These are phyloP conservation scores for Elanoides forficatus DNA, from an alignment of 2,113 vertebrate species.

Conservation along the genomic window DNA sequence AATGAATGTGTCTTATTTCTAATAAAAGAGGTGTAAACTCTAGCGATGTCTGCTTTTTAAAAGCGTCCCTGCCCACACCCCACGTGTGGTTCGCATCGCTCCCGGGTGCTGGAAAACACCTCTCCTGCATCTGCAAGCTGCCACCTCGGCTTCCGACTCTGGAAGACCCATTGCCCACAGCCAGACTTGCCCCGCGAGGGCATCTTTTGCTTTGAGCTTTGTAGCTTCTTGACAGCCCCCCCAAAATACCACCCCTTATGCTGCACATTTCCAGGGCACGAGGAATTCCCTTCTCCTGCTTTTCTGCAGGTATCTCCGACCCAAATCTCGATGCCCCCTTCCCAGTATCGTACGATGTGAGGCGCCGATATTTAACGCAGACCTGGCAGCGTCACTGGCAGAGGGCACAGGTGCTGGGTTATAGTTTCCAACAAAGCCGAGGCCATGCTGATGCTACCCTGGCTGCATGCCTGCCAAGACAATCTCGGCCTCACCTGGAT, in stretches of 20 bases:
- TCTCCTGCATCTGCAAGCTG: neutral
- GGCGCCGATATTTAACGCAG: neutral
- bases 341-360: rapidly evolving
- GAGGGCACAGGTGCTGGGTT: neutral
- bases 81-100: neutral
- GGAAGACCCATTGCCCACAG: rapidly evolving
- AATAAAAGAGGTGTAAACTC: slow-evolving; percentile 83
- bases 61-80: neutral
- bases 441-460: neutral
- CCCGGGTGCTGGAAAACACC: neutral
- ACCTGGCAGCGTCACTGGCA: neutral
- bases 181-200: rapidly evolving
- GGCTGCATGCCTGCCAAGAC: neutral
- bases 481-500: neutral
- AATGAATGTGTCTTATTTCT: slow-evolving; percentile 96
- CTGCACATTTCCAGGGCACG: rapidly evolving
- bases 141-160: neutral
- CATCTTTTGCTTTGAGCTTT: neutral
- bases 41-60: slow-evolving; percentile 40
- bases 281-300: neutral
- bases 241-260: rapidly evolving
- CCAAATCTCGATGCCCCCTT: neutral
- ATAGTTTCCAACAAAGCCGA: rapidly evolving
- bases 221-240: neutral
- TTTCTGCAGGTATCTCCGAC: neutral